Conservation (phyloP, 2,888 invertebrate genomes). For the Melanotus villosus region DNA sequence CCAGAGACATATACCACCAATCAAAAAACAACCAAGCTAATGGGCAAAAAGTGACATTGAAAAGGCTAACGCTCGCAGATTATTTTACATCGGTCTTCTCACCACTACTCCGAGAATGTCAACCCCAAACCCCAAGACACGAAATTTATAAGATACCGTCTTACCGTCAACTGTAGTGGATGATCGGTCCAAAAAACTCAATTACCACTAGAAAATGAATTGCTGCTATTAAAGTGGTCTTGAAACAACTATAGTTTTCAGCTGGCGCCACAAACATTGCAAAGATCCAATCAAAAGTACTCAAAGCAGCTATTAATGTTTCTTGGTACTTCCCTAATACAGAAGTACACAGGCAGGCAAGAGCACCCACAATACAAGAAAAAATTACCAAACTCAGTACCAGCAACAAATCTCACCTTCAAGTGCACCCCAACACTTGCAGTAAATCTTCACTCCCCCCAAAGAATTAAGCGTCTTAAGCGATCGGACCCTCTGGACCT, state of each 20-base stretch:
- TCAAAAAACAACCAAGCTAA: background rate
- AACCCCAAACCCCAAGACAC: background rate
- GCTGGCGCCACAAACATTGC: background rate
- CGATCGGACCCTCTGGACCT: background rate
- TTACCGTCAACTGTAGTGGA: background rate
- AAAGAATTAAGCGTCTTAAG: background rate
- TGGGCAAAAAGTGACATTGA: constrained; percentile 8
- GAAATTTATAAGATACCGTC: background rate
- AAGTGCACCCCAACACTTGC: background rate
- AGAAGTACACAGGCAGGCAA: background rate
- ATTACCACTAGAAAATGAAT: background rate
- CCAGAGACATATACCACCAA: constrained; percentile 5
- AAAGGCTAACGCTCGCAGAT: background rate
- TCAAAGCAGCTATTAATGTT: background rate
- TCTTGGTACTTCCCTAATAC: too few species aligned
- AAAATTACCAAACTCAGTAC: background rate
- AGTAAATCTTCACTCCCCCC: background rate
- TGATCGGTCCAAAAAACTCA: background rate
- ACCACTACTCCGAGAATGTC: constrained; percentile 3
- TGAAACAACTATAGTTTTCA: background rate
- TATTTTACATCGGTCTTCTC: background rate
- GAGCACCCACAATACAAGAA: background rate
- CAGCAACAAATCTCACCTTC: background rate
- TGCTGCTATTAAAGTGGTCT: too few species aligned
- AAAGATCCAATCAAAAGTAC: background rate